phyloP scores from a whole-genome alignment of 2,113 vertebrate genomes.

The Muntiacus muntjak region DNA sequence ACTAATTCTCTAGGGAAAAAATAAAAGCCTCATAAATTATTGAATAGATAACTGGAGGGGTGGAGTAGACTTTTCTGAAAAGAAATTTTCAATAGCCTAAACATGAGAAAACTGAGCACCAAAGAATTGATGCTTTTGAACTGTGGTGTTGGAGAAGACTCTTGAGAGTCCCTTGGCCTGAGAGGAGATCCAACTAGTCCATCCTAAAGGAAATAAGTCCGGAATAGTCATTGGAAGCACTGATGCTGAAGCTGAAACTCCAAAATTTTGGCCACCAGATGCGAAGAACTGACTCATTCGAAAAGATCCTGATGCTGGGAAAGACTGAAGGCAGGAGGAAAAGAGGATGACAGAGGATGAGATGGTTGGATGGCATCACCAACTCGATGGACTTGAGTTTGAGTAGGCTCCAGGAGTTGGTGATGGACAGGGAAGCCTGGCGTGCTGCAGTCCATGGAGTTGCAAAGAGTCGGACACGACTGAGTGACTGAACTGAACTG shows the following conservation, averaged over 20 bases:
- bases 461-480: rapidly evolving
- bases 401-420: background rate
- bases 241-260: background rate
- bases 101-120: background rate
- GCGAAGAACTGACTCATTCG: rapidly evolving
- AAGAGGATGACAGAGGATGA: background rate
- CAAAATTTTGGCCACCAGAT: rapidly evolving
- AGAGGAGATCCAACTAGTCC: background rate
- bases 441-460: background rate
- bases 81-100: background rate
- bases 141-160: background rate
- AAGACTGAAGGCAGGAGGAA: background rate
- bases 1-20: background rate
- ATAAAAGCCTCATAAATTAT: background rate
- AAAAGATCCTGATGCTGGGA: background rate
- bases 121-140: background rate
- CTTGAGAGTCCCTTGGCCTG: background rate
- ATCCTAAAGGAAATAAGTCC: background rate
- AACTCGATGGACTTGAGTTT: background rate
- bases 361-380: background rate
- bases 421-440: background rate
- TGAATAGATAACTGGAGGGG: background rate
- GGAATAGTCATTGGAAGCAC: background rate
- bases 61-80: background rate
- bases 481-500: background rate